Evolutionary conservation across 1,140 invertebrate genomes (phyloP).

Genomic region (Aphis craccivora): DNA sequence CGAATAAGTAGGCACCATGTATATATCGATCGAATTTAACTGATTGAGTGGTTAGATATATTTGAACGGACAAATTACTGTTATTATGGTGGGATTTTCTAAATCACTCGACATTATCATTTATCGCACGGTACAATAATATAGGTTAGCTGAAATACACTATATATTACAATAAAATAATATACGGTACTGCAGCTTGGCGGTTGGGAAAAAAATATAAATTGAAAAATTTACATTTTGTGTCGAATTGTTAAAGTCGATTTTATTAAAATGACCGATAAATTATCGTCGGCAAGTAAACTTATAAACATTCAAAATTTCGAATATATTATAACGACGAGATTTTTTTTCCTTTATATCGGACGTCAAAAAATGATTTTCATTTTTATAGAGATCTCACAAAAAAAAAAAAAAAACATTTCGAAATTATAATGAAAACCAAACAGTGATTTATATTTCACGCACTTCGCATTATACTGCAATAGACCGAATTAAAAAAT

Average conservation of each 20-base stretch:
- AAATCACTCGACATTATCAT: slow-evolving; percentile 16
- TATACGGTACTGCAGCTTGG: not conserved
- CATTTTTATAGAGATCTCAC: not conserved
- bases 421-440: slow-evolving; percentile 11
- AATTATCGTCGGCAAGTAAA: not conserved
- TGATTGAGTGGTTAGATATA: not conserved
- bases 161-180: not conserved
- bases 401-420: not conserved
- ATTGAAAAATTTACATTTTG: not conserved
- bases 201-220: not conserved
- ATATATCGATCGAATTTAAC: not conserved
- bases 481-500: slow-evolving; percentile 36
- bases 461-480: not conserved
- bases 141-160: not conserved
- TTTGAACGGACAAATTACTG: not conserved
- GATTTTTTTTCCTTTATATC: not conserved
- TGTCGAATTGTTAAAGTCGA: not conserved
- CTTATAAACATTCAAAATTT: not conserved
- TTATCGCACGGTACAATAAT: not conserved
- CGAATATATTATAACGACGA: not conserved
- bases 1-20: not conserved
- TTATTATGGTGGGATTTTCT: not conserved
- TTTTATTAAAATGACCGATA: not conserved
- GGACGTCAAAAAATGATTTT: not conserved
- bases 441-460: not conserved